Evolutionary conservation across 2,888 invertebrate species (phyloP), one percentile per base, ranked within the genome.

Genomic region (Linnaemya vulpina): DNA sequence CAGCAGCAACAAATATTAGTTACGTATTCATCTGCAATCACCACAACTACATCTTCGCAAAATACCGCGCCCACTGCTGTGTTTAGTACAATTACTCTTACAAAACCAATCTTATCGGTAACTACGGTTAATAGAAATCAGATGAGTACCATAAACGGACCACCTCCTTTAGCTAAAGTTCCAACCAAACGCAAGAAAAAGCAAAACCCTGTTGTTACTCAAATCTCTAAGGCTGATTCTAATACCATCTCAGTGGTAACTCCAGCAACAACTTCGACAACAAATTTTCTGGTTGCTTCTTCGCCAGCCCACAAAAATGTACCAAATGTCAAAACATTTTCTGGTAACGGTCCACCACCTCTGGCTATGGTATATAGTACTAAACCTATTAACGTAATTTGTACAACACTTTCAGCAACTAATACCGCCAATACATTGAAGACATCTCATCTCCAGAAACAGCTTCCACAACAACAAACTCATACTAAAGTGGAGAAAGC

Each of bases 311-410:
- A 73, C 9, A 38, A 13, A 11, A 78, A 75, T 22, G 15, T 82
- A n/a, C 30, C 81, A n/a, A 22, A 71, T 30, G 53, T 63, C 3
- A 80, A 70, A 40, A 68, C 80, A 3, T 74, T 49, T 67, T 10
- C 70, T 70, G 22, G 53, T 0, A 82, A 49, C 65, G 81, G 73
- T 15, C 86, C 89, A 11, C 88, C 90, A 0, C 83, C 90, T 9
- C 87, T 88, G 13, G 89, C 90, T 0, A 53, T 86, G 77, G 80
- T 74, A 20, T 81, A 82, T 7, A 89, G 87, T 40, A 63, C 87
- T 82, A 35, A 90, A 89, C 51, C 89, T 86, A 20, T 89, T 87
- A 60, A 82, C 87, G 62, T 89, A 87, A 78, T 87, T 85, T 60
- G 67, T 43, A 60, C 73, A 60, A 73, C 88, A 87, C 68, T 87